Evolutionary conservation across 2,797 vertebrate species (phyloP).

Genomic region (Podarcis lilfordi): DNA sequence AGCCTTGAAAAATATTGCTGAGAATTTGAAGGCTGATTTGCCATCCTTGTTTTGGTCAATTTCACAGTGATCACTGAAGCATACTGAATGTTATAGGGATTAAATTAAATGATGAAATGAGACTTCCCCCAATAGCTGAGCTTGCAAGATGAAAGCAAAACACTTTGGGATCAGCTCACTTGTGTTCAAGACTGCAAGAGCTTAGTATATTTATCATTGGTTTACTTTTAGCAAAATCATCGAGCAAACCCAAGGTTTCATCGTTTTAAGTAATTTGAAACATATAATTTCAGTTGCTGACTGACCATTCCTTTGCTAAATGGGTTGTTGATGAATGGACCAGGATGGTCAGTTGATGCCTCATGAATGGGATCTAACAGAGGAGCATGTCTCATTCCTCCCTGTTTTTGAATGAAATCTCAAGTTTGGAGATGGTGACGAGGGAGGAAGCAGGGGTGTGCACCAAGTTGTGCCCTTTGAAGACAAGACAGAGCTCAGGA

Average conservation of each 20-base stretch:
- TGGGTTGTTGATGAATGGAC: not conserved
- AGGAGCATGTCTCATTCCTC: not conserved
- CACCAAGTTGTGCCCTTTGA: no score
- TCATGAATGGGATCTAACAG: not conserved
- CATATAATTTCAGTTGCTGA: not conserved
- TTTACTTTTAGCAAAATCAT: not conserved
- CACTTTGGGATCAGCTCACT: not conserved
- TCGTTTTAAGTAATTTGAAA: not conserved
- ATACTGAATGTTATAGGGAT: not conserved
- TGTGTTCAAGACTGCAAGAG: not conserved
- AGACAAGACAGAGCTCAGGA: not conserved
- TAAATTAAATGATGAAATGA: not conserved
- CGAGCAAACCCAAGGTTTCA: not conserved
- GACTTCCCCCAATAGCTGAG: not conserved
- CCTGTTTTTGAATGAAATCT: not conserved
- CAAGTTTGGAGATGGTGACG: not conserved
- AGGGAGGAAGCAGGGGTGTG: not conserved
- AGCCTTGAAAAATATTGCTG: not conserved
- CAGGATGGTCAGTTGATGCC: not conserved
- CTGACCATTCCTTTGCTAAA: not conserved
- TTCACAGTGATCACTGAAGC: not conserved
- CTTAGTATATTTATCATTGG: not conserved
- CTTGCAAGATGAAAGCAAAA: not conserved
- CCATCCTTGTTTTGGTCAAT: not conserved
- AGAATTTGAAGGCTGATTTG: not conserved